phyloP scores from a whole-genome alignment of 1,140 invertebrate genomes.

The Phymorhynchus buccinoides region DNA sequence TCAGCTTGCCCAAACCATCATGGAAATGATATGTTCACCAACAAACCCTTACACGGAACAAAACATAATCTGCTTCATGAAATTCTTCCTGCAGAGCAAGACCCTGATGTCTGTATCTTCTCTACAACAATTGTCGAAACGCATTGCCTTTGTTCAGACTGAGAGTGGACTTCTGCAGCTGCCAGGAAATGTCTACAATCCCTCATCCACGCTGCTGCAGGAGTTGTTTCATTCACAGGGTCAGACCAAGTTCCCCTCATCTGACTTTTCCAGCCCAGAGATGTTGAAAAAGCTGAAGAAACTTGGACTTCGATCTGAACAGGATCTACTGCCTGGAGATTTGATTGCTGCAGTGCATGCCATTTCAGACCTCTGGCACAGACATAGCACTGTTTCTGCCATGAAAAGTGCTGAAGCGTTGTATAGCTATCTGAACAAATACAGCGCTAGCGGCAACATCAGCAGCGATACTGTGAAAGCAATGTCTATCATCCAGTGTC shows the following conservation, averaged over 20 bases:
- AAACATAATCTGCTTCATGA: constrained; percentile 30
- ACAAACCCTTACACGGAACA: background rate
- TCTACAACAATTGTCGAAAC: background rate
- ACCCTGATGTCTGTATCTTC: background rate
- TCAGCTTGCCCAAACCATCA: background rate
- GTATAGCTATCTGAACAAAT: background rate
- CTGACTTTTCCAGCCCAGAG: constrained; percentile 9
- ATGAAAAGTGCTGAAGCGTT: constrained; percentile 28
- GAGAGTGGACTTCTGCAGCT: background rate
- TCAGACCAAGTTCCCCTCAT: constrained; percentile 42
- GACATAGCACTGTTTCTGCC: background rate
- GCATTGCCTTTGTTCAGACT: constrained; percentile 31
- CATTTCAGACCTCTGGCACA: background rate
- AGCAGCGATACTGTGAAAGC: background rate
- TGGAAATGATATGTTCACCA: background rate
- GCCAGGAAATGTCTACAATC: constrained; percentile 40
- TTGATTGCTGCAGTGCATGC: constrained; percentile 27
- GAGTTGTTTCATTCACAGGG: constrained; percentile 36
- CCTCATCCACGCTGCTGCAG: background rate
- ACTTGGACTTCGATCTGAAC: constrained; percentile 32
- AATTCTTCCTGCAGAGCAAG: constrained; percentile 23
- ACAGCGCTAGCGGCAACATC: background rate
- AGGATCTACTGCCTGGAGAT: constrained; percentile 33
- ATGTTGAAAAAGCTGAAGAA: constrained; percentile 24
- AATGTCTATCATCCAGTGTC: background rate